Evolutionary conservation across 2,113 vertebrate species (phyloP).

Genomic region (Grantiella picta): DNA sequence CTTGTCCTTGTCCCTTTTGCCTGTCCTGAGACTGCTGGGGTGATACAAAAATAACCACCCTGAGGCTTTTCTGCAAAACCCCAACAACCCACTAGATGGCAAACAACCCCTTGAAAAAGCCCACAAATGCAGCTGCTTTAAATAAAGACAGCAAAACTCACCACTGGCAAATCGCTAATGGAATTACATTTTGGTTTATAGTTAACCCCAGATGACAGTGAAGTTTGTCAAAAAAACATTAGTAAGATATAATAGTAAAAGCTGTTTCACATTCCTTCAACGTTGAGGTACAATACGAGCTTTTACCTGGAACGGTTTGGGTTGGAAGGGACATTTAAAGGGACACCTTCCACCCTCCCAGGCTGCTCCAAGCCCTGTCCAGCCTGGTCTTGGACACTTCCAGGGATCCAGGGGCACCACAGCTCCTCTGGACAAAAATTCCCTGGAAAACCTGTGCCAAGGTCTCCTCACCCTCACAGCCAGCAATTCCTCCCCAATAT

Average conservation of each 20-base stretch:
- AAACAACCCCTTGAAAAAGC: neutral
- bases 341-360: neutral
- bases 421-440: too few relatives aligned
- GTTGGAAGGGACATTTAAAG: too few relatives aligned
- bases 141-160: neutral
- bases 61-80: neutral
- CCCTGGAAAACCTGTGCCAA: neutral
- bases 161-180: fast-evolving
- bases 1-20: neutral
- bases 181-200: neutral
- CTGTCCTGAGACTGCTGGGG: fast-evolving
- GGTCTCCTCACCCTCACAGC: neutral
- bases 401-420: neutral
- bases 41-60: neutral
- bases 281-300: fast-evolving
- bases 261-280: fast-evolving
- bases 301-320: neutral
- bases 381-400: neutral
- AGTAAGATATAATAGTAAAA: neutral
- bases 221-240: neutral
- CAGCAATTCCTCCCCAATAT: fast-evolving
- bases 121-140: fast-evolving
- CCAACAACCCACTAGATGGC: conserved; percentile 44
- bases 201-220: fast-evolving
- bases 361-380: neutral